Conservation (phyloP, 2,797 vertebrate genomes). For the Tauraco hartlaubi region DNA sequence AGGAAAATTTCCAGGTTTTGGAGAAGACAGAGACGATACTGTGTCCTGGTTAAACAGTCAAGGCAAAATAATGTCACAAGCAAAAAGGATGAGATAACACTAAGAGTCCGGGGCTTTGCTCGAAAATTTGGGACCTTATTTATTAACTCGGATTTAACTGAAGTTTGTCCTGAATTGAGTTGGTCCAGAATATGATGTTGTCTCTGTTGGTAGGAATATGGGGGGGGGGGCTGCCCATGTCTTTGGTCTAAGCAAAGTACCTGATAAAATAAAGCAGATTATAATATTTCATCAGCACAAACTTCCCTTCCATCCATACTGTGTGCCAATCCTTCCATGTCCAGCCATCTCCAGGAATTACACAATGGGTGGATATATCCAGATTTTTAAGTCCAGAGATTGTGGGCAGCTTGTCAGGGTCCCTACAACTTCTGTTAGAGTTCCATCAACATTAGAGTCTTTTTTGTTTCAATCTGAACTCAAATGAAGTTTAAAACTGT, state of each 20-base stretch:
- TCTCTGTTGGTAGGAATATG: not conserved
- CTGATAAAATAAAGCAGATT: not conserved
- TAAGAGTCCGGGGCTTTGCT: rapidly evolving
- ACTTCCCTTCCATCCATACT: not conserved
- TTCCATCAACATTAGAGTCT: not conserved
- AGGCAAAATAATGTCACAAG: not conserved
- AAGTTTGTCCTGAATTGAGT: not conserved
- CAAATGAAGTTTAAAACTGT: not conserved
- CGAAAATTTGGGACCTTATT: not conserved
- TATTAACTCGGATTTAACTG: not conserved
- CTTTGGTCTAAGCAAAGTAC: not conserved
- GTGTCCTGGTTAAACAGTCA: not conserved
- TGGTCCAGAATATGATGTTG: not conserved
- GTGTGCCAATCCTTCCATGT: not conserved
- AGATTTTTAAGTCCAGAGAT: not conserved
- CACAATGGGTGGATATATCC: rapidly evolving
- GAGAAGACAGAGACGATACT: not conserved
- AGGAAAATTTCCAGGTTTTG: not conserved
- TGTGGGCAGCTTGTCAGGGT: not conserved
- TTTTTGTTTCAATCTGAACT: not conserved
- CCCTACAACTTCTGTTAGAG: not conserved
- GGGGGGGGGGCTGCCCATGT: rapidly evolving
- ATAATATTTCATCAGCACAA: not conserved
- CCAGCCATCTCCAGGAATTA: not conserved
- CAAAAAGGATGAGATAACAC: not conserved